Conservation (phyloP, 1,140 invertebrate genomes). For the Oryctes rhinoceros region DNA sequence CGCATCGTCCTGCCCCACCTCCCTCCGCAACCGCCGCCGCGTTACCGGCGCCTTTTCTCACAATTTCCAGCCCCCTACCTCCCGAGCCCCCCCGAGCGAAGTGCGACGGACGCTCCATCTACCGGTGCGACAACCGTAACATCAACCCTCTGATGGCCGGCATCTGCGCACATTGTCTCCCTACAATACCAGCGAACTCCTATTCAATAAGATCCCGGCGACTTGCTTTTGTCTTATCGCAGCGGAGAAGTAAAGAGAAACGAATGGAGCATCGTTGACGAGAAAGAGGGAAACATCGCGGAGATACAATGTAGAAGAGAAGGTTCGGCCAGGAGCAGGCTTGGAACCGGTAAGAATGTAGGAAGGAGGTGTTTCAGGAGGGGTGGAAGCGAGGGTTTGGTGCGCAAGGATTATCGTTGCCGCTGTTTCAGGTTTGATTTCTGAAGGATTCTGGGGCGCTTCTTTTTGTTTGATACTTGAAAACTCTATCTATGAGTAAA, state of each 20-base stretch:
- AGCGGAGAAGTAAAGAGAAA: conserved; percentile 20
- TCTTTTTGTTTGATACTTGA: no score
- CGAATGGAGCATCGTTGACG: not conserved
- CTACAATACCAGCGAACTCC: conserved; percentile 23
- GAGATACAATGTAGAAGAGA: not conserved
- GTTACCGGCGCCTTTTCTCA: not conserved
- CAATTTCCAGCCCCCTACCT: not conserved
- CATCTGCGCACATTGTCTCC: conserved; percentile 28
- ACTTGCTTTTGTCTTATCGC: conserved; percentile 36
- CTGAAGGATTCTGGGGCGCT: no score
- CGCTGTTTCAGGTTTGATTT: no score
- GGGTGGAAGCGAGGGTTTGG: no score
- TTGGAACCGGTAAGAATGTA: no score
- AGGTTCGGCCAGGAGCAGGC: not conserved
- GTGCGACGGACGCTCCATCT: not conserved
- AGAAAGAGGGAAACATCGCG: not conserved
- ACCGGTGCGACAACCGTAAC: conserved; percentile 13
- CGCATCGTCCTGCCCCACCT: not conserved
- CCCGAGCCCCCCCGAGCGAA: not conserved
- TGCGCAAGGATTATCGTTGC: no score
- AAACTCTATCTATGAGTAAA: no score
- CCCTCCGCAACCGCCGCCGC: not conserved
- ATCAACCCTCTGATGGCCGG: conserved; percentile 11
- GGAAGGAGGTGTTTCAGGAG: no score
- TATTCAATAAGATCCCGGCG: conserved; percentile 29